Evolutionary conservation across 2,888 invertebrate species (phyloP).

Genomic region (Lamellibrachia columna): DNA sequence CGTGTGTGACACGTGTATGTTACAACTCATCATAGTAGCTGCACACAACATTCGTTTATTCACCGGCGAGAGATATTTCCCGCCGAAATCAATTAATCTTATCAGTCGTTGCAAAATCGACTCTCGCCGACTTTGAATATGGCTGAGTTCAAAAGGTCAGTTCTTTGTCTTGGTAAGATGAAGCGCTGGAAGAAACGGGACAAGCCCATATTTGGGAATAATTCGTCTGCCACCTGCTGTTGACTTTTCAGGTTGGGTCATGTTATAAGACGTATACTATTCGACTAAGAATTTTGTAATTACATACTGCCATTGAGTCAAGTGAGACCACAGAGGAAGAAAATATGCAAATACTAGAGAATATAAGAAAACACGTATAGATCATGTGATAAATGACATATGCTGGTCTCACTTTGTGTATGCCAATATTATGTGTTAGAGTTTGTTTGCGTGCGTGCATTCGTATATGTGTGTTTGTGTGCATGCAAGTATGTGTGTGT

Average conservation of each 20-base stretch:
- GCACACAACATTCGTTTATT: neutral
- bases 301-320: neutral
- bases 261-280: neutral
- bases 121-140: neutral
- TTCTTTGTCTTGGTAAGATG: neutral
- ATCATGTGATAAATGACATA: too few species aligned
- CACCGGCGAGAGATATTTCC: neutral
- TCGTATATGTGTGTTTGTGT: conserved; percentile 23
- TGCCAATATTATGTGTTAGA: neutral
- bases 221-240: neutral
- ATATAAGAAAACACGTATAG: neutral
- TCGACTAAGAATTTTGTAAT: neutral
- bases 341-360: neutral
- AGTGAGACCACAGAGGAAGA: neutral
- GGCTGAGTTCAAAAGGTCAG: conserved; percentile 4
- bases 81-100: neutral
- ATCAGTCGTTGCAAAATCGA: neutral
- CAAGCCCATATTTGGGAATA: neutral
- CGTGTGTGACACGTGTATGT: neutral
- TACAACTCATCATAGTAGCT: neutral
- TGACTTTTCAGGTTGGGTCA: neutral
- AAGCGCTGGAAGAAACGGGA: neutral
- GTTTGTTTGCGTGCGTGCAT: neutral
- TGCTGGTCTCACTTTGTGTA: neutral
- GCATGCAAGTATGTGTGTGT: neutral